Base-by-base conservation (phyloP, 2,113 vertebrate genomes). In the Pachyramphus minor region DNA sequence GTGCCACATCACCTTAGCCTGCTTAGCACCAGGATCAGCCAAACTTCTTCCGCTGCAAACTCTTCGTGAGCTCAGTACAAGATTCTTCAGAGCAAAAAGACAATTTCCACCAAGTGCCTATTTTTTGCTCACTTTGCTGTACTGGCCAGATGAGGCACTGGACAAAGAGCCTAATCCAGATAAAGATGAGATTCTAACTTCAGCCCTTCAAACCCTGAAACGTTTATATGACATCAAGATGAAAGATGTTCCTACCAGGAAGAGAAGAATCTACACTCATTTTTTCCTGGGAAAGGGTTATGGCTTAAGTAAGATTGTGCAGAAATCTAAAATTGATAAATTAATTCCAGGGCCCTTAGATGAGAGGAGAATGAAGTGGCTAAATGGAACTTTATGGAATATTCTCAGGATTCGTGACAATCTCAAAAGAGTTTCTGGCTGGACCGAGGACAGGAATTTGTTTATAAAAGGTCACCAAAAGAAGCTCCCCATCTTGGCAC, bases 111-210 rank as follows among this genome's bases (percentile, higher is more conserved):
- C 98, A 86, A 97, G 90, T 59, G 97, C 98, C 31, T 31, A 97
- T 45, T 98, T 99, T 85, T 75, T 99, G 77, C 97, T 97, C 25
- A 97, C 98, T 10, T 89, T 99, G 68, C 80, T 99, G 1, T 98
- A 98, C 90, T 99, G 98, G 98, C 98, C 98, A 81, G 98, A 98
- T 60, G 98, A 98, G 35, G 76, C 95, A 39, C 58, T 98, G 87
- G 97, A 84, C 12, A 94, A 90, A 69, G 63, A 84, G 0, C 96
- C 97, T 31, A 98, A 91, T n/a, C 81, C 98, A 20, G 47, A 16
- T 3, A 98, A 98, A 89, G 98, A 98, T 27, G 90, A 97, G 53
- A 98, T 95, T 58, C 94, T 99, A 4, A 97, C 91, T 44, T 84
- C 86, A 16, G 98, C 98, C 30, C 92, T 98, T 91, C 97, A 98